These are phyloP conservation scores for Pilophorus perplexus DNA, from an alignment of 2,888 invertebrate species.

Conservation along the genomic window DNA sequence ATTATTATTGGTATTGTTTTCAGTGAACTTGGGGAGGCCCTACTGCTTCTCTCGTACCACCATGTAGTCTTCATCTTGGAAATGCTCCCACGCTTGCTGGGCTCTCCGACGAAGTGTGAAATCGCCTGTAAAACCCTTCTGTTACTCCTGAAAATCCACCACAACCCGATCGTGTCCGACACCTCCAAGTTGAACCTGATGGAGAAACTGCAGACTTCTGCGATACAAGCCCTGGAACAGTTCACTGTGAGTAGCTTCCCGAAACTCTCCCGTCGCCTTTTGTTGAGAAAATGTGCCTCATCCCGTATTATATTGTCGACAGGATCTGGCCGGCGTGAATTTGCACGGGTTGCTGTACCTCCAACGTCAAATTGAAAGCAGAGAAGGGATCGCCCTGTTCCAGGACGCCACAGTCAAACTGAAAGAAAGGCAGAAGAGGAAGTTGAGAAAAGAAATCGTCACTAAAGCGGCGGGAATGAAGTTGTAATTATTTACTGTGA, in stretches of 20 bases:
- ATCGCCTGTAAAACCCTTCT: constrained; percentile 71
- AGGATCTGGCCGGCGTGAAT: constrained; percentile 85
- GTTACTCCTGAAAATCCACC: constrained; percentile 73
- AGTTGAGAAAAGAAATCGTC: constrained; percentile 47
- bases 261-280: background rate
- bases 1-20: too few relatives aligned
- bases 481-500: background rate
- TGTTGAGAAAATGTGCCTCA: background rate
- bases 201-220: constrained; percentile 62
- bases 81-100: constrained; percentile 67
- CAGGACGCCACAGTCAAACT: constrained; percentile 67
- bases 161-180: constrained; percentile 74
- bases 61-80: constrained; percentile 64
- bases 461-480: constrained; percentile 42
- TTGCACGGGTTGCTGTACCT: constrained; percentile 75
- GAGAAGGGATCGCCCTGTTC: constrained; percentile 73
- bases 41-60: constrained; percentile 80
- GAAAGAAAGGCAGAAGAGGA: constrained; percentile 63
- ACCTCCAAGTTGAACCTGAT: constrained; percentile 65
- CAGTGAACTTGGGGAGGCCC: constrained; percentile 87
- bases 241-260: constrained; percentile 58
- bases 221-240: constrained; percentile 59
- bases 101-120: constrained; percentile 68
- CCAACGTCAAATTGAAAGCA: constrained; percentile 71
- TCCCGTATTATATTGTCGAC: constrained; percentile 49